A percentile compares a stretch with the other conserved stretches of the same genome.
phyloP scores from a whole-genome alignment of 1,140 invertebrate genomes.

The Drosophila persimilis region DNA sequence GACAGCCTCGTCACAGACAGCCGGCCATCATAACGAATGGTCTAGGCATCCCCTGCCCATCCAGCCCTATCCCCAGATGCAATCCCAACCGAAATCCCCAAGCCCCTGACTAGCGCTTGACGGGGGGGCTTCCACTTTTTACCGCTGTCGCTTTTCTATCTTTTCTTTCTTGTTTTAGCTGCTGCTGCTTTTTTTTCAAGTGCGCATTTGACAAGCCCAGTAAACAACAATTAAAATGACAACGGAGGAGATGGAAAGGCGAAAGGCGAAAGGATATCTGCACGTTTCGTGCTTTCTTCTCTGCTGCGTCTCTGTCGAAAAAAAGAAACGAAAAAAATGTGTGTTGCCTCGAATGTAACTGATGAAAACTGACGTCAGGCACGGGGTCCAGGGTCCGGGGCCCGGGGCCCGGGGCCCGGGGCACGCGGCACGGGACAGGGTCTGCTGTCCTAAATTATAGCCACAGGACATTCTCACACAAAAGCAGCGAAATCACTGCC shows the following conservation, averaged over 20 bases:
- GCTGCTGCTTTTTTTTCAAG: constrained; percentile 28
- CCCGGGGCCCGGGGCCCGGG: constrained; percentile 4
- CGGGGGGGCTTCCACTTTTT: not conserved
- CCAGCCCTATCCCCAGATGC: not conserved
- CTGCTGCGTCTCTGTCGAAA: constrained; percentile 14
- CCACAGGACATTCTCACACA: constrained; percentile 58
- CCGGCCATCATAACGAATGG: constrained; percentile 71
- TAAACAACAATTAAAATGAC: constrained; percentile 82
- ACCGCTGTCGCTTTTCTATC: not conserved
- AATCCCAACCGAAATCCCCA: constrained; percentile 1
- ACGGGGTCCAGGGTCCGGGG: not conserved
- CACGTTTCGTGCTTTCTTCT: constrained; percentile 47
- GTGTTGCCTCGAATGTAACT: constrained; percentile 43
- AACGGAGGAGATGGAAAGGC: constrained; percentile 52
- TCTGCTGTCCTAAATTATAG: constrained; percentile 68
- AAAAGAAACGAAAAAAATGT: not conserved
- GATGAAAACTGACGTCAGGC: constrained; percentile 69
- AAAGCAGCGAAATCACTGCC: constrained; percentile 54
- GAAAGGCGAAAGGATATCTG: constrained; percentile 56
- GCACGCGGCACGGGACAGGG: not conserved
- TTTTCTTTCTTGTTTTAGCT: too few relatives aligned
- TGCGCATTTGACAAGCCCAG: constrained; percentile 76
- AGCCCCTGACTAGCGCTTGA: not conserved
- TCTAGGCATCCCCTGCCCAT: constrained; percentile 24
- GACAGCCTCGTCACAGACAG: constrained; percentile 75